These are phyloP conservation scores for Brachyhypopomus gauderio DNA, from an alignment of 2,113 vertebrate species.

Conservation along the genomic window DNA sequence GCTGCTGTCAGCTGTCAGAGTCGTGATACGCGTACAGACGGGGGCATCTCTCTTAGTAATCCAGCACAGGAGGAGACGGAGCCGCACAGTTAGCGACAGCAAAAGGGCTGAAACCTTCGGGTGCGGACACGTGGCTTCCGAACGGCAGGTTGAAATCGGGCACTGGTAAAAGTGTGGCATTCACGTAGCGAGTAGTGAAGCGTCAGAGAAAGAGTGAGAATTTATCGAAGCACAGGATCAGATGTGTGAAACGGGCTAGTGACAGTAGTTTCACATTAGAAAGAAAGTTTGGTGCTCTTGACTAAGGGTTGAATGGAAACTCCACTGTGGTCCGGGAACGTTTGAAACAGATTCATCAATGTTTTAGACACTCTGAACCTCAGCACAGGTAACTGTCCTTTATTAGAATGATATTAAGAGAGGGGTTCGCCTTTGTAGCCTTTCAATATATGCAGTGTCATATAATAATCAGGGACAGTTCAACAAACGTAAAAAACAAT, in stretches of 20 bases:
- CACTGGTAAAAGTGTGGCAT: constrained; percentile 22
- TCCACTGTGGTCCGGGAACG: constrained; percentile 42
- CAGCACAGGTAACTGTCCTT: constrained; percentile 6
- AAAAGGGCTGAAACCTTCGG: constrained; percentile 25
- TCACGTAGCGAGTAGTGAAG: constrained; percentile 17
- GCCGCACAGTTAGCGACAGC: background rate
- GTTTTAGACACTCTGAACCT: constrained; percentile 22
- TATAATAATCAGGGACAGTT: background rate
- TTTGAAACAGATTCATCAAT: constrained; percentile 25
- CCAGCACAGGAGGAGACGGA: constrained; percentile 29
- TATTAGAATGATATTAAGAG: background rate
- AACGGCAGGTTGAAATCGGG: constrained; percentile 43
- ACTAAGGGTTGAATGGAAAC: constrained; percentile 21
- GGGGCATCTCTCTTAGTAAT: constrained; percentile 48
- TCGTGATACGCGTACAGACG: constrained; percentile 36
- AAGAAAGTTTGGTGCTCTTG: constrained; percentile 29
- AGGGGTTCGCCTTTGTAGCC: background rate
- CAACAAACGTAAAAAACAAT: background rate
- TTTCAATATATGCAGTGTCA: background rate
- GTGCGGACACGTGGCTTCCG: constrained; percentile 34
- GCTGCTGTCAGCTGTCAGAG: constrained; percentile 48
- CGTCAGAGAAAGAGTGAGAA: constrained; percentile 32
- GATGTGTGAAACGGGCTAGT: constrained; percentile 22
- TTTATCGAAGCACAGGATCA: constrained; percentile 20
- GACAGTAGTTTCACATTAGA: constrained; percentile 24